phyloP scores from a whole-genome alignment of 2,888 invertebrate species.

The Tiliacea aurago region DNA sequence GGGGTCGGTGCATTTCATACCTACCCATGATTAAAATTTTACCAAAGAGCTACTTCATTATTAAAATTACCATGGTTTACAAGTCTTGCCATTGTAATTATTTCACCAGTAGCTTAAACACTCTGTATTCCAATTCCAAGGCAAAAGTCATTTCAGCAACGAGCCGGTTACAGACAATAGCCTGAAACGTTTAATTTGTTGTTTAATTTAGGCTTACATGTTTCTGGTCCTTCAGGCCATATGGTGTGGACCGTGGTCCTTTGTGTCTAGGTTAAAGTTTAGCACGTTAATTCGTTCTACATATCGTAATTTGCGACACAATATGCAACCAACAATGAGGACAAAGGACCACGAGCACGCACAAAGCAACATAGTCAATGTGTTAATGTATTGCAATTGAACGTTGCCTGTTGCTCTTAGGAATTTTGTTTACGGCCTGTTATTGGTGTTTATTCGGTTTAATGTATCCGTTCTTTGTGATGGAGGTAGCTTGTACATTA shows the following conservation, averaged over 20 bases:
- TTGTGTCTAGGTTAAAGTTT: conserved; percentile 71
- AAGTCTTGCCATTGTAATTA: conserved; percentile 2
- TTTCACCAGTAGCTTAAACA: conserved; percentile 6
- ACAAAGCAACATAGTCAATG: conserved; percentile 70
- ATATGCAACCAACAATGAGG: conserved; percentile 55
- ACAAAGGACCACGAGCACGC: conserved; percentile 53
- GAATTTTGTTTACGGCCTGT: conserved; percentile 52
- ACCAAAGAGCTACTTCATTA: not conserved
- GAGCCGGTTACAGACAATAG: conserved; percentile 42
- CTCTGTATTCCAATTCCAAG: conserved; percentile 9
- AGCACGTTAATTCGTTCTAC: conserved; percentile 72
- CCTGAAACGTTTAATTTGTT: conserved; percentile 15
- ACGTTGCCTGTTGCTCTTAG: conserved; percentile 64
- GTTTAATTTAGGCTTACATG: conserved; percentile 33
- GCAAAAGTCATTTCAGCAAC: conserved; percentile 33
- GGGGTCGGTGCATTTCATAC: too few species aligned
- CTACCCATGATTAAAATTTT: not conserved
- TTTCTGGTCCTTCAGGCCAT: conserved; percentile 66
- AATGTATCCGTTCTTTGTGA: conserved; percentile 58
- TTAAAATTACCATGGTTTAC: conserved; percentile 7
- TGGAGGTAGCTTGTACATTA: conserved; percentile 31
- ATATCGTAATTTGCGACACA: conserved; percentile 63
- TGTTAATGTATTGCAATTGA: conserved; percentile 73
- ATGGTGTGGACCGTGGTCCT: conserved; percentile 75
- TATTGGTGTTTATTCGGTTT: conserved; percentile 61